Percentiles rank a stretch among this genome's conserved stretches.
These are phyloP conservation scores for Lindbergichthys nudifrons DNA, from an alignment of 2,797 vertebrate species.

Conservation along the genomic window DNA sequence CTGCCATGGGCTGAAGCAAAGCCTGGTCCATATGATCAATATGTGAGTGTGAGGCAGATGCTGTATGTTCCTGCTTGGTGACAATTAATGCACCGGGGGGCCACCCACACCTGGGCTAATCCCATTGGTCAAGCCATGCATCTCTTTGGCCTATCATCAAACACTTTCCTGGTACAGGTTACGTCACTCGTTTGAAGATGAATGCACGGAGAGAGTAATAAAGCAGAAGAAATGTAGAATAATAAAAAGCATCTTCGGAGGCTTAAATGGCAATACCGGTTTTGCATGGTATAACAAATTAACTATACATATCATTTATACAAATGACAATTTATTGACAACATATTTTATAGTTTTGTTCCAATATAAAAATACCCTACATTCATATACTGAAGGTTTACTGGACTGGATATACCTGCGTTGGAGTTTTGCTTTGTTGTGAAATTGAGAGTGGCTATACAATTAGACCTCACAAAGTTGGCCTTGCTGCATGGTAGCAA, in stretches of 20 bases:
- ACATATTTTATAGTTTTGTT: background rate
- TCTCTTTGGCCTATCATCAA: slow-evolving; percentile 10
- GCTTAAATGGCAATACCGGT: background rate
- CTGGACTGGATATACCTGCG: background rate
- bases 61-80: slow-evolving; percentile 62
- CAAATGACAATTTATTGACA: background rate
- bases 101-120: slow-evolving; percentile 49
- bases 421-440: background rate
- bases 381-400: background rate
- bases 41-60: slow-evolving; percentile 48
- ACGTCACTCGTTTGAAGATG: background rate
- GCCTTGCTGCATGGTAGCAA: background rate
- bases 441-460: background rate
- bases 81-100: slow-evolving; percentile 60
- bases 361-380: background rate
- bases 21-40: slow-evolving; percentile 68
- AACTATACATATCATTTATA: background rate
- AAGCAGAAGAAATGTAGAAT: background rate
- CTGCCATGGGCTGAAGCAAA: slow-evolving; percentile 56
- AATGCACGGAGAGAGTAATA: background rate
- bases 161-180: background rate
- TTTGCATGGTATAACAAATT: background rate
- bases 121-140: slow-evolving; percentile 25
- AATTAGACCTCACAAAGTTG: background rate
- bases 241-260: background rate